A percentile compares a stretch with the other conserved stretches of the same genome.
Conservation (phyloP, 1,140 invertebrate genomes). For the Micrasema minimum region DNA sequence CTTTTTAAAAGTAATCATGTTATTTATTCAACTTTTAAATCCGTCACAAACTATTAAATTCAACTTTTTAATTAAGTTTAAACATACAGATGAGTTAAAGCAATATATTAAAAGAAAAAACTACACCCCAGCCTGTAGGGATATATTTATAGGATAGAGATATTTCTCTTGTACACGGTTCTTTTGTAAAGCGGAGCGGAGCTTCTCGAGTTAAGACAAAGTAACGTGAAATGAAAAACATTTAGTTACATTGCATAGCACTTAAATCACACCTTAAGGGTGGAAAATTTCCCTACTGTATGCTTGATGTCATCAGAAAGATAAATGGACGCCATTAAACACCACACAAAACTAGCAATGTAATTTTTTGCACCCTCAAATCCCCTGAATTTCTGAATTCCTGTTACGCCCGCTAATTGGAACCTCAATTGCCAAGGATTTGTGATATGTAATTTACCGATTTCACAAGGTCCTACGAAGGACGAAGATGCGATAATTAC, state of each 20-base stretch:
- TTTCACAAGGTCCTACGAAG: no score
- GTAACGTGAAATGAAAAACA: constrained; percentile 18
- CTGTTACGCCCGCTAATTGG: constrained; percentile 35
- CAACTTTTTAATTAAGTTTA: no score
- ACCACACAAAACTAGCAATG: constrained; percentile 6
- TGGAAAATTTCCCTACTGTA: constrained; percentile 9
- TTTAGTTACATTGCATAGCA: constrained; percentile 16
- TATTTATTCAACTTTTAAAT: no score
- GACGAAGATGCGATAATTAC: no score
- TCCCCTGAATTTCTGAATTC: not conserved
- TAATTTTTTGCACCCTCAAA: constrained; percentile 26
- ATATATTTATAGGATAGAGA: no score
- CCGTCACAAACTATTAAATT: no score
- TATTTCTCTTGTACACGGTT: no score
- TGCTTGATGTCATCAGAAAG: constrained; percentile 13
- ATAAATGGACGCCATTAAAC: constrained; percentile 27
- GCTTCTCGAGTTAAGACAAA: constrained; percentile 1
- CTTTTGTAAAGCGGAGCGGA: no score
- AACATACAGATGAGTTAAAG: no score
- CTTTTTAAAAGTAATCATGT: no score
- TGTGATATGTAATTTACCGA: constrained; percentile 41
- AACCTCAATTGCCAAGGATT: constrained; percentile 44
- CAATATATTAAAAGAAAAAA: no score
- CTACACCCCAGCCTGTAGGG: no score
- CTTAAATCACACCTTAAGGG: constrained; percentile 27